These are phyloP conservation scores for Drosophila mimetica DNA, from an alignment of 2,888 invertebrate species.

Conservation along the genomic window DNA sequence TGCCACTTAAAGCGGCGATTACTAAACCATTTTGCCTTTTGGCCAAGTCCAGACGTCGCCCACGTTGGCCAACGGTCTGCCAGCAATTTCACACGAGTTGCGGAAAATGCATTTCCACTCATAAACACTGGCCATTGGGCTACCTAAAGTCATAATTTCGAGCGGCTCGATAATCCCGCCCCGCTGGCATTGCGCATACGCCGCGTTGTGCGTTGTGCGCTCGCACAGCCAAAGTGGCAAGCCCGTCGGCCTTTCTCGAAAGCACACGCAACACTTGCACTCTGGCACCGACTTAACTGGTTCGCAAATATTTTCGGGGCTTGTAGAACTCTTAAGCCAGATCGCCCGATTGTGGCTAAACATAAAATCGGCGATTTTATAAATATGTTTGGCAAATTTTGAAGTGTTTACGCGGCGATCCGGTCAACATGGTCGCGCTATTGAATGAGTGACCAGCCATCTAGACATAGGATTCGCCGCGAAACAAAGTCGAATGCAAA, in stretches of 20 bases:
- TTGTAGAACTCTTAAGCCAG: constrained; percentile 59
- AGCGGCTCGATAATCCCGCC: constrained; percentile 47
- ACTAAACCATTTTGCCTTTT: constrained; percentile 19
- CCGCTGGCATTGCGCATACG: constrained; percentile 68
- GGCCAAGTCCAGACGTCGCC: constrained; percentile 30
- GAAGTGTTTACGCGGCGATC: constrained; percentile 70
- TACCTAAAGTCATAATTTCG: constrained; percentile 55
- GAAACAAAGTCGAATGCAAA: constrained; percentile 56
- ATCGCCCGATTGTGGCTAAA: constrained; percentile 59
- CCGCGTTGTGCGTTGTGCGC: constrained; percentile 53
- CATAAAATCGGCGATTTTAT: constrained; percentile 68
- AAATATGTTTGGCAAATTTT: constrained; percentile 70
- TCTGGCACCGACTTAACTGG: constrained; percentile 65
- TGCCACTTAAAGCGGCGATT: not conserved
- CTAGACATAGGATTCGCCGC: constrained; percentile 55
- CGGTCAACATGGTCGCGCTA: constrained; percentile 51
- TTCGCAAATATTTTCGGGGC: constrained; percentile 55
- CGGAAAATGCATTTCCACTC: constrained; percentile 31
- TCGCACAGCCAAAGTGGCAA: constrained; percentile 30
- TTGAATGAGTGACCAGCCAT: constrained; percentile 61
- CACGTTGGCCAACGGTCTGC: constrained; percentile 13
- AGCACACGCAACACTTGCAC: constrained; percentile 56
- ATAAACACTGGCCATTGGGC: constrained; percentile 43
- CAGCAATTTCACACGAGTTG: constrained; percentile 31
- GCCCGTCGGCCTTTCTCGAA: constrained; percentile 69